These are phyloP conservation scores for Montifringilla adamsi DNA, from an alignment of 2,113 vertebrate species.

Conservation along the genomic window DNA sequence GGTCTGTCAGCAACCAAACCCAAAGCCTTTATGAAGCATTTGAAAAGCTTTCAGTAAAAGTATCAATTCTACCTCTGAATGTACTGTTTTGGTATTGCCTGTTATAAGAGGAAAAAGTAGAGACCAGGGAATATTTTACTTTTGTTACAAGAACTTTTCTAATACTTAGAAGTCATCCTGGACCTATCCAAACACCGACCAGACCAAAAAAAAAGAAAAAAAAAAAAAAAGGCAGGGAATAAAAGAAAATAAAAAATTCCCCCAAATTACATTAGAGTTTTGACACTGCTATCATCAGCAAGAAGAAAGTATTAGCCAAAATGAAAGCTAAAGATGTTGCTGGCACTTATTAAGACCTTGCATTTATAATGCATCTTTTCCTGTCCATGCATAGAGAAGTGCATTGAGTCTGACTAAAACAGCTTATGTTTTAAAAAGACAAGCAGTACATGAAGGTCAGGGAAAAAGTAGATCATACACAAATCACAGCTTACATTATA, in stretches of 20 bases:
- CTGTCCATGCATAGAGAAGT: background rate
- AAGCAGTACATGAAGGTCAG: background rate
- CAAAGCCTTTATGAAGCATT: background rate
- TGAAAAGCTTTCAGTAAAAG: background rate
- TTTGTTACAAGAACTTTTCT: background rate
- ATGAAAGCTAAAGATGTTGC: background rate
- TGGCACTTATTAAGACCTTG: background rate
- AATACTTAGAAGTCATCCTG: background rate
- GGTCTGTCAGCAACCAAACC: background rate
- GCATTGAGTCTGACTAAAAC: background rate
- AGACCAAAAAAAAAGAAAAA: background rate
- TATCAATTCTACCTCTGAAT: background rate
- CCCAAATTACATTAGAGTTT: background rate
- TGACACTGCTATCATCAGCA: background rate
- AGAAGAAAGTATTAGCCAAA: background rate
- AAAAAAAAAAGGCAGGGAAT: rapidly evolving
- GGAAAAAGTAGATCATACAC: background rate
- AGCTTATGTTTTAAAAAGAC: background rate
- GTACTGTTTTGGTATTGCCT: background rate
- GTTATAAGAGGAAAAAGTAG: background rate
- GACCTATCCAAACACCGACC: background rate
- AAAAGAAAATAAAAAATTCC: background rate
- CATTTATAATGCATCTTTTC: background rate
- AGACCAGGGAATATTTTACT: background rate
- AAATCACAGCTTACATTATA: background rate